phyloP scores from a whole-genome alignment of 2,888 invertebrate genomes.

The Lasioglossum pauxillum region DNA sequence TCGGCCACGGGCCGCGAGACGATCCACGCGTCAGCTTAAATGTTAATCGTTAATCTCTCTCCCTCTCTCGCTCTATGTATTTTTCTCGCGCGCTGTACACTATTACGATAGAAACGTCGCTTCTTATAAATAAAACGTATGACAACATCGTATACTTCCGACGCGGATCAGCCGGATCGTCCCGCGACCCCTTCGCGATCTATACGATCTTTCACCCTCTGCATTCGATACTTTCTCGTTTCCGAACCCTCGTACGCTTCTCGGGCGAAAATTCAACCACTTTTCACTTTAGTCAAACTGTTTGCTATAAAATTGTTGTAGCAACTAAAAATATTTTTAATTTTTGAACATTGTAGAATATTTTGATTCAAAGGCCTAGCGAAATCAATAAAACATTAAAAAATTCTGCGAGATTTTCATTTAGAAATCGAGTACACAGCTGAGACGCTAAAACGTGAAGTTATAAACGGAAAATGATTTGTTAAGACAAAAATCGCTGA shows the following conservation, averaged over 20 bases:
- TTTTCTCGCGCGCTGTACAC: slow-evolving; percentile 41
- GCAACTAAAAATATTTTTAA: background rate
- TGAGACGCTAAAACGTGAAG: too few relatives aligned
- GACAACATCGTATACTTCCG: slow-evolving; percentile 50
- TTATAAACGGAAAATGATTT: background rate
- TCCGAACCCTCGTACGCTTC: background rate
- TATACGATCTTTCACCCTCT: slow-evolving; percentile 4
- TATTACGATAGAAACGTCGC: slow-evolving; percentile 59
- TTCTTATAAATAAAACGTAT: slow-evolving; percentile 61
- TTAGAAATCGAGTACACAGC: too few relatives aligned
- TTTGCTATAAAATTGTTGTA: background rate
- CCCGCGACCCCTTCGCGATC: slow-evolving; percentile 6
- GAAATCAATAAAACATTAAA: background rate
- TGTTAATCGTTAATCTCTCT: slow-evolving; percentile 32
- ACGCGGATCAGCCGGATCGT: slow-evolving; percentile 41
- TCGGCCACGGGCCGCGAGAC: slow-evolving; percentile 23
- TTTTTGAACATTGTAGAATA: background rate
- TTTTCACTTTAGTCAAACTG: background rate
- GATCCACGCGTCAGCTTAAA: slow-evolving; percentile 37
- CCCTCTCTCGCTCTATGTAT: background rate
- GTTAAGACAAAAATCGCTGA: background rate
- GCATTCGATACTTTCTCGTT: background rate
- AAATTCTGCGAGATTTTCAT: background rate
- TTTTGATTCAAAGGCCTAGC: too few relatives aligned
- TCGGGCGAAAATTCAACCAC: background rate